A percentile compares a stretch with the other conserved stretches of the same genome.
Conservation (phyloP, 2,113 vertebrate genomes). For the Dermatemys mawii region DNA sequence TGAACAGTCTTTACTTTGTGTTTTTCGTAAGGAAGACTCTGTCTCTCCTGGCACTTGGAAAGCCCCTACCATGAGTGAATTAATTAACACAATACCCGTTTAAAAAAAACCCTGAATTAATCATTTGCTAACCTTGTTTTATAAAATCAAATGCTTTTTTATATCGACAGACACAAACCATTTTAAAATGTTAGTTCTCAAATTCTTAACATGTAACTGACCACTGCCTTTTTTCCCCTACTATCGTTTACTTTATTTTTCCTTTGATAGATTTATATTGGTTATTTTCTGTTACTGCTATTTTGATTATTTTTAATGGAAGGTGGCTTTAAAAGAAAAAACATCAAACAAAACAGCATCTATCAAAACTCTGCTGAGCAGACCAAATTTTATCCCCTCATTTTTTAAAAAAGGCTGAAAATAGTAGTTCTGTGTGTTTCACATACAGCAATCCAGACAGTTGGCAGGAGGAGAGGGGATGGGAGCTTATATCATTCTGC, state of each 20-base stretch:
- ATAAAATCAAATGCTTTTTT: neutral
- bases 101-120: fast-evolving
- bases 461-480: fast-evolving
- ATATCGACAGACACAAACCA: neutral
- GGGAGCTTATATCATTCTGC: neutral
- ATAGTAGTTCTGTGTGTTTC: neutral
- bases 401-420: neutral
- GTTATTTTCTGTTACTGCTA: neutral
- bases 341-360: neutral
- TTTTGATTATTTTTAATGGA: neutral
- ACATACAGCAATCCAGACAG: neutral
- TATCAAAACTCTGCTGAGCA: neutral
- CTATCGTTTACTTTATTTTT: neutral
- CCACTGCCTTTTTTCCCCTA: neutral
- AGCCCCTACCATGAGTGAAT: fast-evolving
- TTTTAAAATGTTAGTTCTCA: neutral
- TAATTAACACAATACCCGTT: neutral
- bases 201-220: neutral
- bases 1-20: neutral
- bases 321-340: neutral
- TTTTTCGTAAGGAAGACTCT: neutral
- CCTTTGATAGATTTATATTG: neutral
- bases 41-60: neutral
- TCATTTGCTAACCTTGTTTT: neutral
- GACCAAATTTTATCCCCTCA: neutral